These are phyloP conservation scores for Tetramorium simillimum DNA, from an alignment of 1,140 invertebrate genomes.

Conservation along the genomic window DNA sequence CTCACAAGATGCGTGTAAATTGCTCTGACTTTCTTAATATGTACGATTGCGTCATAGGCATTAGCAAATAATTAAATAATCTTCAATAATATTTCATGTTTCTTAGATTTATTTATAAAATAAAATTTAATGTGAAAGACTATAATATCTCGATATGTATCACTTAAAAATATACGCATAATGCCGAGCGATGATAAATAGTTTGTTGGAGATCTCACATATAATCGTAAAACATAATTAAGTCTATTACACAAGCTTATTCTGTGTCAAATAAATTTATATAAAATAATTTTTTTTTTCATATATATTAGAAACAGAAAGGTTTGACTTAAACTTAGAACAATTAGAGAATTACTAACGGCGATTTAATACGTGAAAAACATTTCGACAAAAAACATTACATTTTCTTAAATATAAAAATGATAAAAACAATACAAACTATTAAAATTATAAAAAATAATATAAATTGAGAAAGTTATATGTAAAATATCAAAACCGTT, in stretches of 20 bases:
- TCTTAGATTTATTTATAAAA: neutral
- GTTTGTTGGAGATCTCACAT: neutral
- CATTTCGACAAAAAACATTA: too few species aligned
- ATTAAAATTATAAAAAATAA: too few species aligned
- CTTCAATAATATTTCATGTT: neutral
- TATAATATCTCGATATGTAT: neutral
- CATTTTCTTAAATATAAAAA: neutral
- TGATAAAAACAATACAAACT: neutral
- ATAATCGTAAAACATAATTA: neutral
- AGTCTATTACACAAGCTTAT: neutral
- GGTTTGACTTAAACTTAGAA: neutral
- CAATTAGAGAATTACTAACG: neutral
- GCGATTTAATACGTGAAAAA: neutral
- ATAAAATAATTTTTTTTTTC: neutral
- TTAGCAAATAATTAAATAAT: neutral
- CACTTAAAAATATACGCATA: neutral
- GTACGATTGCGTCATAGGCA: neutral
- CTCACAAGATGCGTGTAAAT: neutral
- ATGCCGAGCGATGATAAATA: neutral
- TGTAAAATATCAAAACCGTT: neutral
- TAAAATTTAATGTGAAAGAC: neutral
- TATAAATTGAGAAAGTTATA: neutral
- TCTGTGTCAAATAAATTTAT: conserved; percentile 12
- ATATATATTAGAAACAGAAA: neutral
- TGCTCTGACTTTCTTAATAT: neutral